Conservation (phyloP, 2,797 vertebrate species). For the Pseudotriccus pelzelni region DNA sequence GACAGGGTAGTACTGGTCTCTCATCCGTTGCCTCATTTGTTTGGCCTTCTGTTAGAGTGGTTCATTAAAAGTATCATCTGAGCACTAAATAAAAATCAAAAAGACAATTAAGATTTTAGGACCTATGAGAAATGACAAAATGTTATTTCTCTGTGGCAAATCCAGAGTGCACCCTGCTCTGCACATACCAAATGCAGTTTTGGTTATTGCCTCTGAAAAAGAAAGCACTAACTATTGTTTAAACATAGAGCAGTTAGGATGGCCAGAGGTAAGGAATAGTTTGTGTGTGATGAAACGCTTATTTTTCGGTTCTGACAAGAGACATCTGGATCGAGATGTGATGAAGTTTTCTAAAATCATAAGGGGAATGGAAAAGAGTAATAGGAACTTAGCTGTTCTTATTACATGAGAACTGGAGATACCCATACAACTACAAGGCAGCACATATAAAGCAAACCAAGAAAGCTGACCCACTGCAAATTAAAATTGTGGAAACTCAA, state of each 20-base stretch:
- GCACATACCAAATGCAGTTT: neutral
- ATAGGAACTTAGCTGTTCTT: neutral
- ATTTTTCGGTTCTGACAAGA: neutral
- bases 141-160: neutral
- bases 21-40: neutral
- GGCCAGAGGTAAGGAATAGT: neutral
- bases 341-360: neutral
- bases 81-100: neutral
- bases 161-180: neutral
- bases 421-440: neutral
- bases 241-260: neutral
- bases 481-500: neutral
- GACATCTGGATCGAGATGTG: neutral
- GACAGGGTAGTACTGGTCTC: neutral
- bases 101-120: neutral
- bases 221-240: neutral
- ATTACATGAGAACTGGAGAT: neutral
- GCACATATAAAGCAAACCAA: neutral
- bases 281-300: neutral
- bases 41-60: neutral
- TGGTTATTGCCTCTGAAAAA: neutral
- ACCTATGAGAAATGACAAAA: neutral
- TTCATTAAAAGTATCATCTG: neutral
- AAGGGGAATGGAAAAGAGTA: neutral
- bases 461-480: neutral